phyloP scores from a whole-genome alignment of 2,797 vertebrate genomes.

The Spondyliosoma cantharus region DNA sequence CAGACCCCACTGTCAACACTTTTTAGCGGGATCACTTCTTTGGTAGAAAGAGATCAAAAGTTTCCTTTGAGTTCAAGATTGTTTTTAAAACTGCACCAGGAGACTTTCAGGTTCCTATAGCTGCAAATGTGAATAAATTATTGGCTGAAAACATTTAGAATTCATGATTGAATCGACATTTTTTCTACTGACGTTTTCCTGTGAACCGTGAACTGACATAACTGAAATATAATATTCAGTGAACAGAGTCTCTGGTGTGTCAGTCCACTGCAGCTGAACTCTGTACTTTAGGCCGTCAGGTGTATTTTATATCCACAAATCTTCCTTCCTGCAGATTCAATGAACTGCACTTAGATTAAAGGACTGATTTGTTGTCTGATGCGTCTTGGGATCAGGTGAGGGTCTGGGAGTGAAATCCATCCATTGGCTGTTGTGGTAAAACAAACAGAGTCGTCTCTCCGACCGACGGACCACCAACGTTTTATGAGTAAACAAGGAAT shows the following conservation, averaged over 20 bases:
- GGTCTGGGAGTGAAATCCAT: not conserved
- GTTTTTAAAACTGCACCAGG: no score
- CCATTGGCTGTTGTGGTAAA: slow-evolving; percentile 18
- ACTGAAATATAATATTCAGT: not conserved
- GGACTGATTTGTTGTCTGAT: slow-evolving; percentile 34
- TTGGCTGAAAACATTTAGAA: no score
- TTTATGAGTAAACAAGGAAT: slow-evolving; percentile 24
- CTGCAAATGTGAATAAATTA: no score
- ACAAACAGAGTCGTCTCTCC: slow-evolving; percentile 33
- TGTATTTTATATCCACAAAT: not conserved
- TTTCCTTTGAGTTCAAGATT: no score
- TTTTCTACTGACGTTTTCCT: no score
- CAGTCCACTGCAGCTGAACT: not conserved
- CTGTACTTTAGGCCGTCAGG: not conserved
- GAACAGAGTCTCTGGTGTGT: not conserved
- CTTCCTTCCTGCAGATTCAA: slow-evolving; percentile 33
- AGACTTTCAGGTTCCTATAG: no score
- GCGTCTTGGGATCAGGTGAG: slow-evolving; percentile 49
- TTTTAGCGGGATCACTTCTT: not conserved
- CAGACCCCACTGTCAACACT: not conserved
- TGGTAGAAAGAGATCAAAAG: not conserved
- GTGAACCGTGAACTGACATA: no score
- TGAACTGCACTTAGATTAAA: not conserved
- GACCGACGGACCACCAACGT: slow-evolving; percentile 52
- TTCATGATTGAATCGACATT: no score